Conservation (phyloP, 2,888 invertebrate genomes). For the Halictus quadricinctus region DNA sequence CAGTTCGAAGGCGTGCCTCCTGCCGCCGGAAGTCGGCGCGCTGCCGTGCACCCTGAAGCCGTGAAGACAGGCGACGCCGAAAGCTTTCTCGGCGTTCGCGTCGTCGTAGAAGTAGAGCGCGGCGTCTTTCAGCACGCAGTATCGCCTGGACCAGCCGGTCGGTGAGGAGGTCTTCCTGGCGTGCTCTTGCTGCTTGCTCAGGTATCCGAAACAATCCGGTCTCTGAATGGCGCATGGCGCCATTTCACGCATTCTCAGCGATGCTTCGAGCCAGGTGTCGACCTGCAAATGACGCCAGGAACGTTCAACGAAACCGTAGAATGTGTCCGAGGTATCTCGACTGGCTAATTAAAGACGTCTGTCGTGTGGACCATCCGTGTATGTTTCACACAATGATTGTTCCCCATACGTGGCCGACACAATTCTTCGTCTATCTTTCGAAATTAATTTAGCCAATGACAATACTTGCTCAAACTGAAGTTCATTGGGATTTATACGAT, state of each 20-base stretch:
- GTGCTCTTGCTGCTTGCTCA: constrained; percentile 88
- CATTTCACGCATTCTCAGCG: constrained; percentile 91
- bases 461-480: too few relatives aligned
- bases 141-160: constrained; percentile 95
- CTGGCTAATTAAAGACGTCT: background rate
- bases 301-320: background rate
- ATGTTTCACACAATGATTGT: too few relatives aligned
- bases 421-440: too few relatives aligned
- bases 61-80: constrained; percentile 96
- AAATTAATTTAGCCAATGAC: too few relatives aligned
- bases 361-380: too few relatives aligned
- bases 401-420: too few relatives aligned
- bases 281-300: constrained; percentile 75
- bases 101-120: constrained; percentile 97
- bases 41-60: constrained; percentile 95
- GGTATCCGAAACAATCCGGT: constrained; percentile 96
- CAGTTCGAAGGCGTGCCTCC: constrained; percentile 95
- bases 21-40: constrained; percentile 88
- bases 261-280: constrained; percentile 89
- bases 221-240: constrained; percentile 91
- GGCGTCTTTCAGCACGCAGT: constrained; percentile 97
- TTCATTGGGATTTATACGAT: too few relatives aligned
- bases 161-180: constrained; percentile 87
- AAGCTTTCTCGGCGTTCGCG: constrained; percentile 92
- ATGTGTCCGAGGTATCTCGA: background rate